phyloP scores from a whole-genome alignment of 53 echinoderm and acorn worm species.

The Antedon mediterranea region DNA sequence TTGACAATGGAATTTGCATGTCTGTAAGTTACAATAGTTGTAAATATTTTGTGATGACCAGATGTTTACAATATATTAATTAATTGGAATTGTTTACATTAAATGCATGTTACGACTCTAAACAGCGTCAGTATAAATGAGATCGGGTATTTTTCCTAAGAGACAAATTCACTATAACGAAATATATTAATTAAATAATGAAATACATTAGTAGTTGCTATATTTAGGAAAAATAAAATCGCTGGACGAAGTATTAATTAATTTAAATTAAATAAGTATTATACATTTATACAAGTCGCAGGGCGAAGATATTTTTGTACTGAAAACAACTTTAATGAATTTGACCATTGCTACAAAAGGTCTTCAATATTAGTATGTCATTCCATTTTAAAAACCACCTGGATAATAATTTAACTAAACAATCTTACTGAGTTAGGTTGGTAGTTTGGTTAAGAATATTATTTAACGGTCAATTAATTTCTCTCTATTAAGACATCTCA shows the following conservation, averaged over 20 bases:
- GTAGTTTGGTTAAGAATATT: background rate
- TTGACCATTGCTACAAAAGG: background rate
- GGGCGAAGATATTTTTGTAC: background rate
- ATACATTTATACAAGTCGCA: background rate
- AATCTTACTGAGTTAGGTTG: too few relatives aligned
- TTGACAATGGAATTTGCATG: conserved; percentile 1
- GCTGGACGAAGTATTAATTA: background rate
- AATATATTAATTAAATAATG: too few relatives aligned
- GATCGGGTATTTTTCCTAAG: too few relatives aligned
- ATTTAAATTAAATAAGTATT: background rate
- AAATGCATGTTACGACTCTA: too few relatives aligned
- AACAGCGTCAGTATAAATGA: too few relatives aligned
- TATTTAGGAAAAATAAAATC: background rate
- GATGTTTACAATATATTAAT: background rate
- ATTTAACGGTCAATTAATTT: background rate
- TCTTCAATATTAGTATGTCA: background rate
- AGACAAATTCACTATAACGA: too few relatives aligned
- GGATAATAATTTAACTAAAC: too few relatives aligned
- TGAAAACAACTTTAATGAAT: background rate
- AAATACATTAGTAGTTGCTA: background rate
- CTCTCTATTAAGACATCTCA: background rate
- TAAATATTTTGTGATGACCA: background rate
- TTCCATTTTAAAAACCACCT: background rate
- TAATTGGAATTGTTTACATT: too few relatives aligned
- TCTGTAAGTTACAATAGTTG: background rate